Evolutionary conservation across 2,797 vertebrate genomes (phyloP).

Genomic region (Lerista edwardsae): DNA sequence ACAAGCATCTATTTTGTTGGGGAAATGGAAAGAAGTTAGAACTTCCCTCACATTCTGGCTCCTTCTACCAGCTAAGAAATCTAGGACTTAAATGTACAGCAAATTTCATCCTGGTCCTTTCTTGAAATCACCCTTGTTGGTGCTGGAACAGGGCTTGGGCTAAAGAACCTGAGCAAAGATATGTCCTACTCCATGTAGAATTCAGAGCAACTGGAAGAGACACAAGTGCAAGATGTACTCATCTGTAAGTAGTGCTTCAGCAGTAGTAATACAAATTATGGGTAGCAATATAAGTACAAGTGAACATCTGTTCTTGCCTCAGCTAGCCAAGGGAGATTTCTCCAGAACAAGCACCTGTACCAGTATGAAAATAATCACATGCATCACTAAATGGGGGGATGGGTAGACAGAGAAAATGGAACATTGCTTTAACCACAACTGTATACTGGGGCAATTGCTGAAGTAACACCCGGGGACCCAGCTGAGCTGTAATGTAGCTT

Average conservation of each 20-base stretch:
- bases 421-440: background rate
- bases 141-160: background rate
- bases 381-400: background rate
- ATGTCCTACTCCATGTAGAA: background rate
- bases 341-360: slow-evolving; percentile 4
- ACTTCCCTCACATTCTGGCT: background rate
- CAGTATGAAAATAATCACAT: background rate
- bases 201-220: background rate
- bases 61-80: background rate
- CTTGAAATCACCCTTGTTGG: background rate
- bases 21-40: background rate
- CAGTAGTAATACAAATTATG: background rate
- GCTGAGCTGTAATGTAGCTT: background rate
- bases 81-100: background rate
- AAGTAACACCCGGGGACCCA: background rate
- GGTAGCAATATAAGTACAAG: background rate
- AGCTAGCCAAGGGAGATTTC: background rate
- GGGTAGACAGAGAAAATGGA: background rate
- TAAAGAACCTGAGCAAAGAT: background rate
- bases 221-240: background rate
- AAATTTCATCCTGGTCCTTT: background rate
- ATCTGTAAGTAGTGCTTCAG: background rate
- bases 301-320: background rate
- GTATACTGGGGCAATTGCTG: background rate
- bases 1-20: background rate